Evolutionary conservation across 1,140 invertebrate species (phyloP), one percentile per base, ranked within the genome.

Genomic region (Augochlora pura): DNA sequence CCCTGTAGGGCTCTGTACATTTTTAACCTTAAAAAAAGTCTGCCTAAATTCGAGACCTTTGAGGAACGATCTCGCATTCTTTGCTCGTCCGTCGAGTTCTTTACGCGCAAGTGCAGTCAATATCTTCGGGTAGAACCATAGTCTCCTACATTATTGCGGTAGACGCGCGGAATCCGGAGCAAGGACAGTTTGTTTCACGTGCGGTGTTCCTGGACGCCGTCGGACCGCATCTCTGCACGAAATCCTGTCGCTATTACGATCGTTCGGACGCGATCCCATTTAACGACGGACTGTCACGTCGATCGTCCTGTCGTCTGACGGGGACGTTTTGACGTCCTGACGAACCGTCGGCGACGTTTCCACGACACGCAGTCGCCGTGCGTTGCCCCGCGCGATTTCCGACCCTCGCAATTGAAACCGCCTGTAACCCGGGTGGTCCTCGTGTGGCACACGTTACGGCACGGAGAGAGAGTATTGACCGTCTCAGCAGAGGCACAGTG

Each of bases 401-500:
- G 83, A 21, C 39, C 38, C 2, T 46, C 38, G 32, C 32, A 25
- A 14, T 60, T 86, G 85, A 75, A 86, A 80, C 77, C 46, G n/a
- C 68, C 87, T 88, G 77, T 81, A 86, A 74, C 67, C 80, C 82
- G 78, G 70, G 71, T 76, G 67, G 83, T 59, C 77, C 81, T 77
- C 60, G 79, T 71, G 67, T 73, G 67, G 81, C 69, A 81, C 84
- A 77, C 83, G 88, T 88, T 87, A 86, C 77, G 72, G 83, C 64
- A 86, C 81, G 82, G 76, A 87, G 84, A 88, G 91, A 88, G 91
- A 91, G 91, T 92, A 91, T 91, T 91, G 91, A 92, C 91, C 91
- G 91, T 91, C 88, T 89, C 89, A 87, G 87, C 86, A 77, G n/a
- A n/a, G 80, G 88, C 88, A 84, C 87, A 91, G 91, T 92, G 91